These are phyloP conservation scores for Sympetrum striolatum DNA, from an alignment of 2,888 invertebrate species.

Conservation along the genomic window DNA sequence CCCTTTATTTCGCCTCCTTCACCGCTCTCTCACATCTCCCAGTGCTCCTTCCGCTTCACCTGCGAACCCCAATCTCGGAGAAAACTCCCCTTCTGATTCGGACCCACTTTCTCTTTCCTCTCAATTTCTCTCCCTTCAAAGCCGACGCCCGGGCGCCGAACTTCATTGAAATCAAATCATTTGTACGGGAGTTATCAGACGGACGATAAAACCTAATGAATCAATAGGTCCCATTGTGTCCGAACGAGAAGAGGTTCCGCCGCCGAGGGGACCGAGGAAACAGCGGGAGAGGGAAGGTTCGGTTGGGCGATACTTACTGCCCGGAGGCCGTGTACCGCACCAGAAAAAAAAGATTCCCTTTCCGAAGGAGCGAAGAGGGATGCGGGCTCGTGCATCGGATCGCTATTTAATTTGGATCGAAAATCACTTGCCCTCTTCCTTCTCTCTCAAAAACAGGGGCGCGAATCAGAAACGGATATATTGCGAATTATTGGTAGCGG, in stretches of 20 bases:
- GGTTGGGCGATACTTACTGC: background rate
- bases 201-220: constrained; percentile 37
- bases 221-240: background rate
- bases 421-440: background rate
- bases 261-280: background rate
- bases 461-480: background rate
- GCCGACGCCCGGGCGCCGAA: background rate
- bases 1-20: too few relatives aligned
- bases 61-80: background rate
- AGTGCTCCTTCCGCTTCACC: background rate
- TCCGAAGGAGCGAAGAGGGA: background rate
- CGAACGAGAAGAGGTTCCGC: background rate
- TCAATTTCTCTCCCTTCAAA: too few relatives aligned
- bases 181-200: constrained; percentile 9
- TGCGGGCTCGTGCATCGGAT: background rate
- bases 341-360: background rate
- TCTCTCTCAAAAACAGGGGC: background rate
- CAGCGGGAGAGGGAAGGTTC: background rate
- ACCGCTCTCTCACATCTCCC: background rate
- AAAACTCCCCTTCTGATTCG: background rate
- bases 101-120: background rate
- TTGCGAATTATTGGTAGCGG: background rate
- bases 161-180: constrained; percentile 7
- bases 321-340: background rate
- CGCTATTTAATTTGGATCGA: background rate